Evolutionary conservation across 2,797 vertebrate genomes (phyloP).

Genomic region (Brachyrhaphis roseni): DNA sequence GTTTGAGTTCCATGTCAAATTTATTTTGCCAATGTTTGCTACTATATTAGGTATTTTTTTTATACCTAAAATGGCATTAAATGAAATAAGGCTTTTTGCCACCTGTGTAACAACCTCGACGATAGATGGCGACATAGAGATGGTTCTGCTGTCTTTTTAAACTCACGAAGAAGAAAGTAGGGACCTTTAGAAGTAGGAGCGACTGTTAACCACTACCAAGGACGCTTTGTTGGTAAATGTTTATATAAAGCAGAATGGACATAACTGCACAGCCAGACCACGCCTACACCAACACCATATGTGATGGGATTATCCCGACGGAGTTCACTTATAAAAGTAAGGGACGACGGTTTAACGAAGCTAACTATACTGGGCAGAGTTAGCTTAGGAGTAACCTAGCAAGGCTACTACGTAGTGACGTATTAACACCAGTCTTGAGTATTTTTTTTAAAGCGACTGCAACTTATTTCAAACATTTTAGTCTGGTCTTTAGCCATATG

Average conservation of each 20-base stretch:
- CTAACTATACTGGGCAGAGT: not conserved
- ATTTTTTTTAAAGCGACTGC: not conserved
- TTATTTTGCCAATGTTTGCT: not conserved
- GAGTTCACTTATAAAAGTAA: slow-evolving; percentile 75
- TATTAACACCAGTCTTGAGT: not conserved
- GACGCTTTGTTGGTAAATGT: slow-evolving; percentile 17
- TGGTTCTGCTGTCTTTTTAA: not conserved
- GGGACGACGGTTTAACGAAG: slow-evolving; percentile 24
- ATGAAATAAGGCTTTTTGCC: not conserved
- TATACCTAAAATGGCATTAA: not conserved
- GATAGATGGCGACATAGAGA: not conserved
- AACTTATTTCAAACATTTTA: not conserved
- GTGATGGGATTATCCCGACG: slow-evolving; percentile 24
- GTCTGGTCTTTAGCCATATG: not conserved
- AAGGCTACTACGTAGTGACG: slow-evolving; percentile 25
- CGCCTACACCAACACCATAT: slow-evolving; percentile 33
- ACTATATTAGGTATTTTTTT: not conserved
- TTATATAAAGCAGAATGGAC: not conserved
- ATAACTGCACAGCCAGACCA: slow-evolving; percentile 56
- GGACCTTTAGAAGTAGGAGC: slow-evolving; percentile 33
- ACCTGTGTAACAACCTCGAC: not conserved
- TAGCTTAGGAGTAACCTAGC: slow-evolving; percentile 24
- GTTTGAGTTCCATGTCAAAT: not conserved
- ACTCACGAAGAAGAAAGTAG: slow-evolving; percentile 46
- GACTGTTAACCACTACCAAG: slow-evolving; percentile 20